Evolutionary conservation across 2,113 vertebrate genomes (phyloP).

Genomic region (Australoheros scitulus): DNA sequence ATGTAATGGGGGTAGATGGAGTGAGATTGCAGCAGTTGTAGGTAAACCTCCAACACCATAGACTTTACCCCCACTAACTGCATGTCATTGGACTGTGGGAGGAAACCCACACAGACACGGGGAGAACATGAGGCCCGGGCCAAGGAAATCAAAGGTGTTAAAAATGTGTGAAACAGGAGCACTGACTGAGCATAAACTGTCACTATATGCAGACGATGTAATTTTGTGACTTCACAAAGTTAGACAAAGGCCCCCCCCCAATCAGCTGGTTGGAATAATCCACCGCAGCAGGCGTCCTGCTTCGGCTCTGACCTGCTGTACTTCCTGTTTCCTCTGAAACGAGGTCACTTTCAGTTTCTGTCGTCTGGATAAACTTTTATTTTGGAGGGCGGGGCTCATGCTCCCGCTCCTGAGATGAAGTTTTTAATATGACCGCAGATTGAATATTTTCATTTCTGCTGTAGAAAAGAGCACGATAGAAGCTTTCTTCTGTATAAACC

Average conservation of each 20-base stretch:
- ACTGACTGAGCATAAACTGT: accelerated
- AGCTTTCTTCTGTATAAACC: background rate
- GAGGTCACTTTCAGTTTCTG: background rate
- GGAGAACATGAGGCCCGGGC: no score
- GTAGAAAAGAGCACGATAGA: background rate
- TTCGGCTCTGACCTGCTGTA: background rate
- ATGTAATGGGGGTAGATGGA: background rate
- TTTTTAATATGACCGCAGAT: no score
- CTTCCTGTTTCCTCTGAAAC: background rate
- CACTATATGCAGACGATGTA: background rate
- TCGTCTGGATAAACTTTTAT: background rate
- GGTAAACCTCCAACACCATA: background rate
- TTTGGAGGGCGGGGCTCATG: background rate
- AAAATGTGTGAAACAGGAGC: background rate
- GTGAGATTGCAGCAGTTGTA: background rate
- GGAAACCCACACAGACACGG: no score
- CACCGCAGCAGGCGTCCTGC: background rate
- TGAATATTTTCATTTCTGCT: background rate
- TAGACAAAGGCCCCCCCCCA: accelerated
- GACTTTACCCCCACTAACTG: background rate
- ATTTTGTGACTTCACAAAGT: background rate
- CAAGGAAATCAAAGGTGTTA: background rate
- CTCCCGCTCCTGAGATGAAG: background rate
- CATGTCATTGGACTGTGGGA: no score
- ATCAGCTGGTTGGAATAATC: background rate